Conservation (phyloP, 2,113 vertebrate genomes). For the Anolis carolinensis region DNA sequence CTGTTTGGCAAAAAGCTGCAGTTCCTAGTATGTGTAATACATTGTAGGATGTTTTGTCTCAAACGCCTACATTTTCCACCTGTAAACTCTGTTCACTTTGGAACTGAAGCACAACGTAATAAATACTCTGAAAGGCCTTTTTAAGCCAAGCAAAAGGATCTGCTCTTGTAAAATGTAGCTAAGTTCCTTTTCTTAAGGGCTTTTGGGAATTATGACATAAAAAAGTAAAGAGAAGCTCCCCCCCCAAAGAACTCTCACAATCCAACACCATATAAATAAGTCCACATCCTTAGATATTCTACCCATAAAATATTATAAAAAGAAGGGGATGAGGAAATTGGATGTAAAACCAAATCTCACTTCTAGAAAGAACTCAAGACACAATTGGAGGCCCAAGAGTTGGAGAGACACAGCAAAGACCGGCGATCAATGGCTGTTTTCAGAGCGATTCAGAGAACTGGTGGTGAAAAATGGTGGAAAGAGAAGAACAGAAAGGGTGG, state of each 20-base stretch:
- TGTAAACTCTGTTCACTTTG: constrained; percentile 9
- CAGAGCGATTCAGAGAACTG: constrained; percentile 73
- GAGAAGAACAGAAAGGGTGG: background rate
- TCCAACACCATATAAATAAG: constrained; percentile 10
- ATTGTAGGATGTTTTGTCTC: background rate
- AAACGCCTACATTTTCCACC: background rate
- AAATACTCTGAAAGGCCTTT: background rate
- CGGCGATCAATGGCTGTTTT: constrained; percentile 68
- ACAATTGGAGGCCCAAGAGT: constrained; percentile 48
- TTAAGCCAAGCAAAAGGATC: background rate
- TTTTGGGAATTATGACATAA: constrained; percentile 1
- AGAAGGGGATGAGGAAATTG: background rate
- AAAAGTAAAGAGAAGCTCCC: constrained; percentile 13
- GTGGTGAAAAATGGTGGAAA: background rate
- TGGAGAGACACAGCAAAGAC: constrained; percentile 61
- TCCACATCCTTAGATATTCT: background rate
- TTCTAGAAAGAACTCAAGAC: constrained; percentile 5
- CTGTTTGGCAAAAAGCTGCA: background rate
- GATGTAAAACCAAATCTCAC: background rate
- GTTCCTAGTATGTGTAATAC: background rate
- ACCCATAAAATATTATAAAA: constrained; percentile 26
- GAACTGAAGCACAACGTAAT: constrained; percentile 4
- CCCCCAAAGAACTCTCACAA: background rate
- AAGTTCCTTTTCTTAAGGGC: background rate
- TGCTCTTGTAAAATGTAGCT: background rate